Evolutionary conservation across 1,140 invertebrate genomes (phyloP).

Genomic region (Mizuhopecten yessoensis): DNA sequence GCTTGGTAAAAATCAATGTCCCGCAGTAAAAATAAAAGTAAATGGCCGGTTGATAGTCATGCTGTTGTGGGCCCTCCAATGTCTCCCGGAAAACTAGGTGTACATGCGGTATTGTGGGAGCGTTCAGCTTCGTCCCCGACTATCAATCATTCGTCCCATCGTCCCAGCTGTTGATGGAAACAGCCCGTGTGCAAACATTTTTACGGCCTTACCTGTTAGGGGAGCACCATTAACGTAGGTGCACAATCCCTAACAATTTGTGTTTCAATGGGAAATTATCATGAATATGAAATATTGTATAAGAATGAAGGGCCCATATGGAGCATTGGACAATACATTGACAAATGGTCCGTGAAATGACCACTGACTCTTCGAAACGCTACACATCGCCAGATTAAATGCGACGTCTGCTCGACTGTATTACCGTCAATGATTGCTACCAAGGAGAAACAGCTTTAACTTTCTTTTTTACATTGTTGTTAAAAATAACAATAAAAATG

Average conservation of each 20-base stretch:
- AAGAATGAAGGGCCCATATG: conserved; percentile 24
- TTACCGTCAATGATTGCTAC: neutral
- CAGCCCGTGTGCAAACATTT: conserved; percentile 46
- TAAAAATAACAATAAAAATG: neutral
- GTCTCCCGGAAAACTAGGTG: conserved; percentile 53
- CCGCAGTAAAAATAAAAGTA: conserved; percentile 51
- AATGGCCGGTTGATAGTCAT: conserved; percentile 49
- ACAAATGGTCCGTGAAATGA: neutral
- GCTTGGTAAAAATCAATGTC: conserved; percentile 52
- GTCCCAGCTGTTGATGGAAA: conserved; percentile 44
- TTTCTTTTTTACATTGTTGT: neutral
- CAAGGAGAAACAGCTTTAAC: neutral
- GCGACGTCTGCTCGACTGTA: neutral
- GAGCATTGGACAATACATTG: neutral
- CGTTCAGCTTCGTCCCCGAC: conserved; percentile 42
- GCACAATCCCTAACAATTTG: conserved; percentile 3
- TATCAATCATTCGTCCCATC: conserved; percentile 43
- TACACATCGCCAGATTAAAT: neutral
- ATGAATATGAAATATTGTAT: conserved; percentile 40
- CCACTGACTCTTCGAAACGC: neutral
- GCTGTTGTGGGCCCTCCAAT: conserved; percentile 46
- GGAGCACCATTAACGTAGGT: neutral
- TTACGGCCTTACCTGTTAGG: conserved; percentile 31
- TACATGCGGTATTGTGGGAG: conserved; percentile 51
- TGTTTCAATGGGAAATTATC: conserved; percentile 29